These are phyloP conservation scores for Agrochola circellaris DNA, from an alignment of 2,888 invertebrate species.

Conservation along the genomic window DNA sequence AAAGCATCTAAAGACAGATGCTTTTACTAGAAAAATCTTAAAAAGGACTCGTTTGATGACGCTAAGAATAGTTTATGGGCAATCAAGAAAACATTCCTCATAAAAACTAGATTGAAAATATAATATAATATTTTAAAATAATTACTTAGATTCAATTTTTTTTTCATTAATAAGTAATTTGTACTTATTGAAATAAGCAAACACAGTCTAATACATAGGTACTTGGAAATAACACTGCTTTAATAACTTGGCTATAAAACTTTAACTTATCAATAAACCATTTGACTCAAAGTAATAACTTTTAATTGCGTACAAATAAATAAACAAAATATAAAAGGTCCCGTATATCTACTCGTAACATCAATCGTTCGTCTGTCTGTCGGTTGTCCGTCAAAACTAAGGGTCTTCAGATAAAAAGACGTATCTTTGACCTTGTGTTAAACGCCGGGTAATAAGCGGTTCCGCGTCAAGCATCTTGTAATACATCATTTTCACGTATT, in stretches of 20 bases:
- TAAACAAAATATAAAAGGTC: slow-evolving; percentile 50
- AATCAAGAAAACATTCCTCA: slow-evolving; percentile 25
- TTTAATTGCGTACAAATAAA: slow-evolving; percentile 56
- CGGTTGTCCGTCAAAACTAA: slow-evolving; percentile 67
- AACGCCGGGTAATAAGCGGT: slow-evolving; percentile 63
- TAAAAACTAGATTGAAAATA: slow-evolving; percentile 7
- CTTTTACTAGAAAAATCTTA: slow-evolving; percentile 24
- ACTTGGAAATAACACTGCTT: neutral
- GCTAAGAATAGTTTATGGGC: slow-evolving; percentile 33
- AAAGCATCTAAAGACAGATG: slow-evolving; percentile 5
- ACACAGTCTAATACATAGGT: neutral
- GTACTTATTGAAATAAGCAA: neutral
- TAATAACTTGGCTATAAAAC: neutral
- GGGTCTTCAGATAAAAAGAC: slow-evolving; percentile 60
- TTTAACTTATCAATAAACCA: slow-evolving; percentile 21
- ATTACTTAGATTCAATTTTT: neutral
- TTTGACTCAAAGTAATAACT: slow-evolving; percentile 36
- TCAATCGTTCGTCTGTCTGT: slow-evolving; percentile 62
- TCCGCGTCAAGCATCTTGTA: slow-evolving; percentile 63
- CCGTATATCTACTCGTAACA: slow-evolving; percentile 55
- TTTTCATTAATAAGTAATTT: neutral
- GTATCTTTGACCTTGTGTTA: slow-evolving; percentile 66
- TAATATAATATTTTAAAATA: neutral
- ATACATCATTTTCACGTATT: slow-evolving; percentile 67
- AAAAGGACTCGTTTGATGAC: slow-evolving; percentile 20